These are phyloP conservation scores for Pitangus sulphuratus DNA, from an alignment of 2,797 vertebrate genomes.

Conservation along the genomic window DNA sequence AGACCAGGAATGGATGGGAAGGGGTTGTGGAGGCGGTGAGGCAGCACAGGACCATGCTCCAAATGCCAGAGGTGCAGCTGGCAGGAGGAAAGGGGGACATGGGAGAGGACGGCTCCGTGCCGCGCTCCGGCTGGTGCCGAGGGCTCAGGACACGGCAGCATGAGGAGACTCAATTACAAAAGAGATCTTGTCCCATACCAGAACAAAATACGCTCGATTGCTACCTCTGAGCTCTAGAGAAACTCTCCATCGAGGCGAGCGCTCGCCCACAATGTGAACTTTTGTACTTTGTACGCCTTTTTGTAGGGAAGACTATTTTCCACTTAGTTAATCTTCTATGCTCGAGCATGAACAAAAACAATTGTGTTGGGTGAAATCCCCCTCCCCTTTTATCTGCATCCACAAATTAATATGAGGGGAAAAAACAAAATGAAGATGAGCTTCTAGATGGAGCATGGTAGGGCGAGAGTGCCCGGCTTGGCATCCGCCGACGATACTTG, in stretches of 20 bases:
- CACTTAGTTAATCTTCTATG: conserved; percentile 48
- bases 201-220: not conserved
- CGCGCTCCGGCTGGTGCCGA: not conserved
- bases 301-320: conserved; percentile 48
- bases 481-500: not conserved
- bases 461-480: not conserved
- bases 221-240: conserved; percentile 46
- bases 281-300: conserved; percentile 12
- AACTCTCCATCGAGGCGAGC: not conserved
- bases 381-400: conserved; percentile 15
- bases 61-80: not conserved
- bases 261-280: conserved; percentile 11
- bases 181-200: conserved; percentile 1
- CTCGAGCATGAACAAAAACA: conserved; percentile 51
- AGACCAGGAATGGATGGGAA: not conserved
- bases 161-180: not conserved
- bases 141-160: not conserved
- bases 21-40: not conserved
- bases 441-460: conserved; percentile 8
- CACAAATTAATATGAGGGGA: conserved; percentile 32
- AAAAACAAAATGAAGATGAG: not conserved
- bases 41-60: not conserved
- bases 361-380: not conserved
- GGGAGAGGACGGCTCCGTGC: not conserved
- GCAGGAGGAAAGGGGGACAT: not conserved